Evolutionary conservation across 2,113 vertebrate genomes (phyloP), one percentile per base, ranked within the genome.

Genomic region (Perognathus longimembris): DNA sequence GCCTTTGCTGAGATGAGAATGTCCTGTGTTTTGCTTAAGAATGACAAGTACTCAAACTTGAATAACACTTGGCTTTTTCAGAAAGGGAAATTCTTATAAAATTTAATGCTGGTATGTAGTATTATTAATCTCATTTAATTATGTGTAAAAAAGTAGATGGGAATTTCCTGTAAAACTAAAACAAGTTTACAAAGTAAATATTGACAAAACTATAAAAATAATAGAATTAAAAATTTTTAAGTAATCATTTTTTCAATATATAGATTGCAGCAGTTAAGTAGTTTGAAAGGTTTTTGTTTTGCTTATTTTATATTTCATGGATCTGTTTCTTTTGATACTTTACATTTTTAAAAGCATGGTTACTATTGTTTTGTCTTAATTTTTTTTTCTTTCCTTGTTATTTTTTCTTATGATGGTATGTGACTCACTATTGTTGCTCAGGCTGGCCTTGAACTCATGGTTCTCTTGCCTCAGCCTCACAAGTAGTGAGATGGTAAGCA

Each of bases 91-190:
- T 66, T 90, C 11, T 76, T 61, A 36, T n/a, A 75, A 92, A 92
- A 28, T 28, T 6, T 57, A 71, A 7, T 66, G 12, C 45, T 59
- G 21, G 77, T 45, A 76, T 38, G 40, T 78, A 64, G 18, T 78
- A 76, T 86, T 73, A 73, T 22, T 83, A 50, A 84, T 85, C 34
- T 83, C 38, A 42, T 85, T 64, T 76, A 84, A 83, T 54, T 84
- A 76, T 73, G 3, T 61, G 28, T 8, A 85, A 70, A 80, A 81
- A 87, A 79, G 92, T 59, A 84, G 67, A 67, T 77, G 24, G 36
- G 79, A 34, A n/a, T 18, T 87, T 94, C 21, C 87, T 90, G 59
- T 69, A 32, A 90, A 92, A 45, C n/a, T n/a, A 75, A 89, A 82
- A 79, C 15, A n/a, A 32, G 80, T 86, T 81, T 71, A n/a, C 36